Conservation (phyloP, 2,797 vertebrate species). For the Pampus argenteus region DNA sequence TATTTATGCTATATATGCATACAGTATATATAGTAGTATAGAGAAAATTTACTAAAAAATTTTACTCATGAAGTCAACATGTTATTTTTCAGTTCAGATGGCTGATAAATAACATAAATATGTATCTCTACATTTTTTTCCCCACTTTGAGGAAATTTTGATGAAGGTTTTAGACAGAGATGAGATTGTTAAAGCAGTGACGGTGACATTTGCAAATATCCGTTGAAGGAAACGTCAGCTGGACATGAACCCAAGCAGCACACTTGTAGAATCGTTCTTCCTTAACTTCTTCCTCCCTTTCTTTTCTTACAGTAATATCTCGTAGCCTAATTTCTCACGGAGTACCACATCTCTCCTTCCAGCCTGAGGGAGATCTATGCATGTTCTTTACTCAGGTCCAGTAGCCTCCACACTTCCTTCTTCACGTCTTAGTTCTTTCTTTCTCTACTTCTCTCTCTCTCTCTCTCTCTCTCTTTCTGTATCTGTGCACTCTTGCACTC, state of each 20-base stretch:
- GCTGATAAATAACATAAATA: slow-evolving; percentile 54
- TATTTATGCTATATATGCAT: slow-evolving; percentile 83
- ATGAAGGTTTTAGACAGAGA: slow-evolving; percentile 65
- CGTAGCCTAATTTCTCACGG: slow-evolving; percentile 56
- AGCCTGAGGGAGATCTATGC: slow-evolving; percentile 86
- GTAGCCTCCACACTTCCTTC: slow-evolving; percentile 84
- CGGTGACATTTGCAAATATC: slow-evolving; percentile 47
- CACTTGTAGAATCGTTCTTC: slow-evolving; percentile 59
- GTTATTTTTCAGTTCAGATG: slow-evolving; percentile 55
- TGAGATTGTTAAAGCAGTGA: slow-evolving; percentile 13
- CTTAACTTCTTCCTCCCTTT: slow-evolving; percentile 39
- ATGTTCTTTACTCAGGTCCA: slow-evolving; percentile 90
- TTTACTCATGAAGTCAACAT: slow-evolving; percentile 50
- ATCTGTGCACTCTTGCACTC: slow-evolving; percentile 69
- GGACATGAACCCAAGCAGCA: slow-evolving; percentile 67
- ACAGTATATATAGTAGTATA: slow-evolving; percentile 77
- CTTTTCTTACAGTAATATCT: slow-evolving; percentile 41
- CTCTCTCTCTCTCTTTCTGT: slow-evolving; percentile 29
- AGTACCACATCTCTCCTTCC: slow-evolving; percentile 75
- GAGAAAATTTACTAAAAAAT: slow-evolving; percentile 58
- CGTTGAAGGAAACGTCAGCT: slow-evolving; percentile 62
- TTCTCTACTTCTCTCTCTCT: background rate
- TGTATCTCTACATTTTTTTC: slow-evolving; percentile 28
- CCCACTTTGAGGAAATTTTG: slow-evolving; percentile 40
- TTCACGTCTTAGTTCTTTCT: slow-evolving; percentile 47